phyloP scores from a whole-genome alignment of 2,888 invertebrate genomes.

The Eudasyphora cyanicolor region DNA sequence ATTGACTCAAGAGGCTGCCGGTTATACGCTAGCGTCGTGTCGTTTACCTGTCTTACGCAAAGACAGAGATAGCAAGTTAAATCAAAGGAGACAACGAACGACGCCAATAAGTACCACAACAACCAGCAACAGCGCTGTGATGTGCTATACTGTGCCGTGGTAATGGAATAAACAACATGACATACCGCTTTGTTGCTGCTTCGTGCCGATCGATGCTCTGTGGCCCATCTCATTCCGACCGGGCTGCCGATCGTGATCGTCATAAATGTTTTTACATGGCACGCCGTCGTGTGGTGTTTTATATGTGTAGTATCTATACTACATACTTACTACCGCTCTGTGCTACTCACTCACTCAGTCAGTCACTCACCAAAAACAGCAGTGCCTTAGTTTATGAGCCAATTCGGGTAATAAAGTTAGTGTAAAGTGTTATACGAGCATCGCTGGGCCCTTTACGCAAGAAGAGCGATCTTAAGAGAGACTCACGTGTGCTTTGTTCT shows the following conservation, averaged over 20 bases:
- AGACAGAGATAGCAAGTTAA: slow-evolving; percentile 70
- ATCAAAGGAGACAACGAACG: slow-evolving; percentile 44
- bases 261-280: slow-evolving; percentile 55
- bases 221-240: slow-evolving; percentile 17
- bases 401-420: slow-evolving; percentile 2
- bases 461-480: not conserved
- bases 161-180: slow-evolving; percentile 46
- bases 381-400: not conserved
- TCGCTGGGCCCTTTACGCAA: not conserved
- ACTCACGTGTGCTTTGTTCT: not conserved
- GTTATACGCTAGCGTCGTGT: slow-evolving; percentile 69
- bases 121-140: slow-evolving; percentile 2
- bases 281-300: not conserved
- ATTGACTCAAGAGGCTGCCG: slow-evolving; percentile 68
- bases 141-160: slow-evolving; percentile 4
- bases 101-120: not conserved
- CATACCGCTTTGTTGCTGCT: slow-evolving; percentile 30
- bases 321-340: not conserved
- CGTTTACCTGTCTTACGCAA: slow-evolving; percentile 78
- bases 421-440: slow-evolving; percentile 23
- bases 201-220: slow-evolving; percentile 38
- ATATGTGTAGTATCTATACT: no score
- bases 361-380: not conserved
- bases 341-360: not conserved
- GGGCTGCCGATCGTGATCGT: slow-evolving; percentile 49